Evolutionary conservation across 30 jellyfish, hydroid and myxozoan genomes (phyloP), one percentile per base, ranked within the genome.

Genomic region (Hydractinia echinata): DNA sequence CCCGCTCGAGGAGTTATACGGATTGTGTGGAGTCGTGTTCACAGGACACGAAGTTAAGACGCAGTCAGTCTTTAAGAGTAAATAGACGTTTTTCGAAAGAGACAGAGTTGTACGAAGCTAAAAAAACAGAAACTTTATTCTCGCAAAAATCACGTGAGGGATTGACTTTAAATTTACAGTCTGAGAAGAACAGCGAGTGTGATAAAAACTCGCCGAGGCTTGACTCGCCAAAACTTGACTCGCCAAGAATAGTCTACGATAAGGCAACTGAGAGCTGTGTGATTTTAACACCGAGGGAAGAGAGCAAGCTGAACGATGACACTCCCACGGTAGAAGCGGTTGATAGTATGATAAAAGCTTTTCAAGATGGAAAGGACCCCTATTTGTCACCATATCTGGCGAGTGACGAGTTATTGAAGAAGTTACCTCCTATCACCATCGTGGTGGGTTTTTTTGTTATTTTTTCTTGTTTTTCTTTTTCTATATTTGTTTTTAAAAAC

Each of bases 361-460:
- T 61, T 61, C 70, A 80, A 52, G 73, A 14, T 8, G 87, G 89
- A 70, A 84, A 44, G 54, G 95, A 89, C 67, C 97, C 99, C 6
- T 81, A 84, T 61, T 74, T 89, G 95, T 95, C 99, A 7, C 99
- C 99, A 14, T 82, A 82, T n/a, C 62, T 87, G 21, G 97, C 99
- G 5, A 70, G 91, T 10, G 99, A 94, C 61, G 88, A 82, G 6
- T 21, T 83, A 5, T 62, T 94, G 81, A 71, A 55, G 67, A 67
- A 73, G 77, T 56, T 94, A 51, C 99, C 99, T n/a, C 94, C 84
- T 55, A 48, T 89, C 79, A 74, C 67, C 72, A 89, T 91, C 58
- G 96, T 94, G 84, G 99, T 89, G 79, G 64, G 97, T 71, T 30
- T 21, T 81, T 53, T 20, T 10, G 77, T 14, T 30, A 11, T 30